phyloP scores from a whole-genome alignment of 2,888 invertebrate genomes.

The Augochlorella aurata region DNA sequence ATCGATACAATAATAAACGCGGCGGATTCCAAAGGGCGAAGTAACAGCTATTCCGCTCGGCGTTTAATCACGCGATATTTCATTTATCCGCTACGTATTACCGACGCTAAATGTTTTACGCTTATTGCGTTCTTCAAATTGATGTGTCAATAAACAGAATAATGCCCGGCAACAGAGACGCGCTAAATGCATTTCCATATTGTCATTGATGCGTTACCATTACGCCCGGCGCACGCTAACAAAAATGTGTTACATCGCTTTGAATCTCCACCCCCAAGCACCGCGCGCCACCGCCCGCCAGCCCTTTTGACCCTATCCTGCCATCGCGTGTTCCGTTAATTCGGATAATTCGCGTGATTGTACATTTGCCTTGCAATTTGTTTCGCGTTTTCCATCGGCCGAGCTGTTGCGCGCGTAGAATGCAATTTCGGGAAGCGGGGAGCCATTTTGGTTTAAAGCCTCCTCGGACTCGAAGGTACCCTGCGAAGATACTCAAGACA shows the following conservation, averaged over 20 bases:
- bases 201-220: conserved; percentile 33
- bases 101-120: conserved; percentile 48
- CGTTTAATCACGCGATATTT: conserved; percentile 55
- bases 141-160: conserved; percentile 52
- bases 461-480: conserved; percentile 13
- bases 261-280: background rate
- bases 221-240: conserved; percentile 13
- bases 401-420: conserved; percentile 28
- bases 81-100: conserved; percentile 51
- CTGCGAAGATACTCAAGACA: too few relatives aligned
- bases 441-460: conserved; percentile 66
- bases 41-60: conserved; percentile 46
- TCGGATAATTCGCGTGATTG: conserved; percentile 19
- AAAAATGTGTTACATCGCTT: conserved; percentile 27
- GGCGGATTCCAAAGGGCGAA: conserved; percentile 42
- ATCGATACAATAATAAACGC: conserved; percentile 54
- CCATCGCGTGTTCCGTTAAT: conserved; percentile 1
- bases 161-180: conserved; percentile 27
- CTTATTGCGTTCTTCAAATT: conserved; percentile 53
- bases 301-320: background rate
- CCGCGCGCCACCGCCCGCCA: background rate
- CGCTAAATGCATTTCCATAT: conserved; percentile 40
- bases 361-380: conserved; percentile 7
- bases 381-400: conserved; percentile 7
- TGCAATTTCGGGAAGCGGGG: conserved; percentile 64